phyloP scores from a whole-genome alignment of 2,113 vertebrate genomes.

The Cephalopholis sonnerati region DNA sequence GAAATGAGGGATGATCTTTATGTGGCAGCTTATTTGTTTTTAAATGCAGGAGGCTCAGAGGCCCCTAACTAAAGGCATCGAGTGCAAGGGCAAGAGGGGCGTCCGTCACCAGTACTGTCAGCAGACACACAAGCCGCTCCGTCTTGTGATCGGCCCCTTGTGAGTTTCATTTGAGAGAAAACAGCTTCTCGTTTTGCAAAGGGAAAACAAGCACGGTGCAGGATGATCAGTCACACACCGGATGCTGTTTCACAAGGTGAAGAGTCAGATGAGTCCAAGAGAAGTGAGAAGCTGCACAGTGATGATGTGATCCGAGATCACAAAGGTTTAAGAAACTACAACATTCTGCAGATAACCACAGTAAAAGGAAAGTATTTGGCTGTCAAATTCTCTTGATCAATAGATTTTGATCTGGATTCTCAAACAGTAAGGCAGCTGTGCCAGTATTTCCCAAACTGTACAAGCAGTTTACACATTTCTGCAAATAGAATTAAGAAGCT shows the following conservation, averaged over 20 bases:
- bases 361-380: neutral
- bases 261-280: slow-evolving; percentile 20
- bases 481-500: neutral
- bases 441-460: neutral
- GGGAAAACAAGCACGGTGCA: slow-evolving; percentile 34
- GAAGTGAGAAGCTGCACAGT: neutral
- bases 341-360: neutral
- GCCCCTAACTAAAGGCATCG: slow-evolving; percentile 68
- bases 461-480: neutral
- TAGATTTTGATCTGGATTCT: neutral
- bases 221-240: slow-evolving; percentile 44
- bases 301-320: neutral
- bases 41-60: slow-evolving; percentile 75
- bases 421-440: neutral
- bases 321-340: neutral
- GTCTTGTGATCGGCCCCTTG: slow-evolving; percentile 68
- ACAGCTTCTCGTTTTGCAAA: slow-evolving; percentile 27
- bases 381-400: neutral
- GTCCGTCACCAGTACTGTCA: slow-evolving; percentile 68
- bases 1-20: slow-evolving; percentile 85
- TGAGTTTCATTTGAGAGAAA: slow-evolving; percentile 62
- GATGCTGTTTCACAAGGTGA: slow-evolving; percentile 37
- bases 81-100: slow-evolving; percentile 57
- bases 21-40: slow-evolving; percentile 84
- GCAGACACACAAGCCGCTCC: slow-evolving; percentile 43